Conservation (phyloP, 2,888 invertebrate genomes). For the Oligia latruncula region DNA sequence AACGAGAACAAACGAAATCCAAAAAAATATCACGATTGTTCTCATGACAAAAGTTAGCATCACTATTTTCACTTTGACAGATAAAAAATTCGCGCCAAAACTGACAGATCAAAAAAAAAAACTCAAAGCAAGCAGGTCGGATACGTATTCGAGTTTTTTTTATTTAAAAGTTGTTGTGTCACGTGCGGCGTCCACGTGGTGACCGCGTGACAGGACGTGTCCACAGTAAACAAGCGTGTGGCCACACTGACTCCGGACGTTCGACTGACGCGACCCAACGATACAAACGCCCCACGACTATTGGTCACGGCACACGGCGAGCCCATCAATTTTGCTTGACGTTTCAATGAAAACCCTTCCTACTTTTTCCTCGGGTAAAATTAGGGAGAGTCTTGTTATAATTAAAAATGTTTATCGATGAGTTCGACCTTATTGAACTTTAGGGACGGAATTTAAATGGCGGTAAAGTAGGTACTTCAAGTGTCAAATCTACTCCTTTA, state of each 20-base stretch:
- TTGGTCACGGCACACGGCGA: constrained; percentile 86
- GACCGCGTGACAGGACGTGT: constrained; percentile 80
- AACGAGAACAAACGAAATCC: constrained; percentile 51
- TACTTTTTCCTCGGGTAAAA: constrained; percentile 85
- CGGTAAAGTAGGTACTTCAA: constrained; percentile 31
- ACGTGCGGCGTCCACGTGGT: constrained; percentile 76
- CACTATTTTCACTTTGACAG: constrained; percentile 58
- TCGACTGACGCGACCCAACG: constrained; percentile 82
- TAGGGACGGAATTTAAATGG: constrained; percentile 51
- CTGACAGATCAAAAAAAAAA: constrained; percentile 54
- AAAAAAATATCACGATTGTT: constrained; percentile 41
- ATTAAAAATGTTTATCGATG: constrained; percentile 83
- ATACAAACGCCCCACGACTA: constrained; percentile 85
- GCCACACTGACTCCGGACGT: constrained; percentile 86
- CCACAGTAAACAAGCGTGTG: constrained; percentile 84
- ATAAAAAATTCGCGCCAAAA: constrained; percentile 39
- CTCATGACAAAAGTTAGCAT: constrained; percentile 45
- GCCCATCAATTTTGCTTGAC: constrained; percentile 89
- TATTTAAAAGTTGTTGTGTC: constrained; percentile 73
- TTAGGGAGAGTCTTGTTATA: constrained; percentile 81
- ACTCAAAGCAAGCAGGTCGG: constrained; percentile 25
- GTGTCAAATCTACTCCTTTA: neutral
- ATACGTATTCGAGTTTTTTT: constrained; percentile 51
- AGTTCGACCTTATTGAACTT: constrained; percentile 70
- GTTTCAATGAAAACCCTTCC: constrained; percentile 87